Conservation (phyloP, 1,140 invertebrate genomes). For the Diuraphis noxia region DNA sequence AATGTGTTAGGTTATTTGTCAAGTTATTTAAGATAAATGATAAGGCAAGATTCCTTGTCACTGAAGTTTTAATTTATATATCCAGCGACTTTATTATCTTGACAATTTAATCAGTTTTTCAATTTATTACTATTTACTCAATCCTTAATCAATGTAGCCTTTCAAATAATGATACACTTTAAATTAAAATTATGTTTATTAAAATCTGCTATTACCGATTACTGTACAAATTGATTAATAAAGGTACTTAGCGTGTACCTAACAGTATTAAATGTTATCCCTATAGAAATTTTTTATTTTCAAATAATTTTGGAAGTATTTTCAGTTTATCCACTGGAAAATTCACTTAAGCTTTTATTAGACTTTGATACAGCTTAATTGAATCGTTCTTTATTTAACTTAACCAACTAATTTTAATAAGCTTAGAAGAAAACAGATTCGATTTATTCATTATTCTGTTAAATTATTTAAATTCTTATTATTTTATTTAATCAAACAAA, state of each 20-base stretch:
- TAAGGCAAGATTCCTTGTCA: background rate
- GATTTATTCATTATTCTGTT: background rate
- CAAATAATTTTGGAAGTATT: background rate
- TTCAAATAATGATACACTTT: background rate
- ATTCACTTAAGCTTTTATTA: background rate
- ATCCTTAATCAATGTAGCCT: background rate
- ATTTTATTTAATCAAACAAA: background rate
- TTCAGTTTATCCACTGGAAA: background rate
- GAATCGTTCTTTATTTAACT: background rate
- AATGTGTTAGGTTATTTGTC: background rate
- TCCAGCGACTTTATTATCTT: background rate
- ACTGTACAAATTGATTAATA: background rate
- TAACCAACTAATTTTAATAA: background rate
- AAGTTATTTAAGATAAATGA: background rate
- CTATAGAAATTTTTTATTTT: background rate
- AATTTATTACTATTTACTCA: slow-evolving; percentile 1
- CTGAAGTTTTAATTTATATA: background rate
- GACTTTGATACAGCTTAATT: background rate
- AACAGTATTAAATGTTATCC: background rate
- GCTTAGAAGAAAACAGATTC: background rate
- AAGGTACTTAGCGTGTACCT: background rate
- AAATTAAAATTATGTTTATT: background rate
- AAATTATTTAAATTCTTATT: background rate
- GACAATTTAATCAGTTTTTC: background rate
- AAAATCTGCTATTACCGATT: background rate